Evolutionary conservation across 2,797 vertebrate species (phyloP), one percentile per base, ranked within the genome.

Genomic region (Macroramphosus scolopax): DNA sequence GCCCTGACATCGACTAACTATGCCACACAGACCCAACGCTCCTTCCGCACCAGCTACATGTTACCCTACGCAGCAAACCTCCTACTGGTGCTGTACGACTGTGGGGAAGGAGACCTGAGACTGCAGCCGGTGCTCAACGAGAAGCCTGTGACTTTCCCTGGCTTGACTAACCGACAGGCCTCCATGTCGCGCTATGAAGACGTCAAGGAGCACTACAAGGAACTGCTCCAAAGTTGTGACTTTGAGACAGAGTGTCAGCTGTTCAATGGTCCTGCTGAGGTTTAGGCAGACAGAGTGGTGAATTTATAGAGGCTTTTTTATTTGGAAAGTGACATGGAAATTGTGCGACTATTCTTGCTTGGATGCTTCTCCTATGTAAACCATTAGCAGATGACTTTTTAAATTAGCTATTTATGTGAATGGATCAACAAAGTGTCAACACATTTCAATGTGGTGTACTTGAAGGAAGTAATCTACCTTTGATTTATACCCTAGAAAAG

Each of bases 41-140:
- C 84, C 1, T 98, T 97, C 72, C 91, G 92, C 68, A 93, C 90
- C 2, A 93, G 97, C 42, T 74, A 0, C 12, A 94, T 94, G 2
- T 78, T 96, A 52, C 96, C 96, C 1, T 98, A 98, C 0, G 88
- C 93, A 0, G 92, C 94, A 11, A 98, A 98, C 84, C 78, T 99
- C 8, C 46, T 94, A 2, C 87, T 97, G 33, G 91, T 92, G 63
- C 89, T 99, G 52, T 95, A 95, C 22, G 87, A 93, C 61, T 99
- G 95, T 2, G 85, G 91, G 0, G 91, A 87, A 32, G 91, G 90
- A 7, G 91, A 85, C 25, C 78, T 95, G 29, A 81, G 88, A 62
- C 76, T 91, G 64, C 88, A 87, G 75, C 62, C 94, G 0, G 80
- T 98, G 62, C 71, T 98, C 51, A 99, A 98, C 1, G 96, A 99